Percentiles rank a stretch among this genome's conserved stretches.
Evolutionary conservation across 2,113 vertebrate species (phyloP).

Genomic region (Sardina pilchardus): DNA sequence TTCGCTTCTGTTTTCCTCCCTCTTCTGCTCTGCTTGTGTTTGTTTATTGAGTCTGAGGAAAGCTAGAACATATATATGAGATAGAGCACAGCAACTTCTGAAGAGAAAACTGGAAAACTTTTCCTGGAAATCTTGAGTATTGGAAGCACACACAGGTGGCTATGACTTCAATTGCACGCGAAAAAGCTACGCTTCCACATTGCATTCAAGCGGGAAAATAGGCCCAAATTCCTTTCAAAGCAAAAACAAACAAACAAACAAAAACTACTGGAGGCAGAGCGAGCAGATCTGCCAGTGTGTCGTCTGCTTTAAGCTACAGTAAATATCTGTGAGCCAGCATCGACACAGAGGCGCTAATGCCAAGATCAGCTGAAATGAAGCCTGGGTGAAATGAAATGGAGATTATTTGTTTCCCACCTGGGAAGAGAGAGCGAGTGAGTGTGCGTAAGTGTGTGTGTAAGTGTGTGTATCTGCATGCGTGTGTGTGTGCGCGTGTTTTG

Average conservation of each 20-base stretch:
- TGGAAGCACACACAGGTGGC: no score
- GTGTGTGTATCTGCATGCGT: background rate
- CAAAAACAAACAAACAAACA: background rate
- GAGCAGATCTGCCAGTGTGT: background rate
- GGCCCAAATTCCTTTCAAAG: background rate
- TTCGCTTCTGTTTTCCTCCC: background rate
- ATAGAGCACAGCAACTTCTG: no score
- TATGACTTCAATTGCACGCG: no score
- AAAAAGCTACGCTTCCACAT: background rate
- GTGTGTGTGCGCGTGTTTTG: background rate
- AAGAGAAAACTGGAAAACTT: no score
- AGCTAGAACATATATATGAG: no score
- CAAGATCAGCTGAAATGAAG: background rate
- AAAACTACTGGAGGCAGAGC: background rate
- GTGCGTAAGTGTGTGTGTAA: background rate
- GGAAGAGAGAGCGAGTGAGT: background rate
- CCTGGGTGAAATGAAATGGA: background rate
- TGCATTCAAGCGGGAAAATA: background rate
- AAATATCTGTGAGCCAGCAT: background rate
- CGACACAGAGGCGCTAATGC: background rate
- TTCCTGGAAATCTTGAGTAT: no score
- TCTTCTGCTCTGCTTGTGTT: background rate
- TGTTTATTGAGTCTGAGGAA: no score
- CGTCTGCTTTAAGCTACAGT: background rate
- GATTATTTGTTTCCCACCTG: background rate